Base-by-base conservation (phyloP, 2,797 vertebrate genomes). In the Brotula barbata region DNA sequence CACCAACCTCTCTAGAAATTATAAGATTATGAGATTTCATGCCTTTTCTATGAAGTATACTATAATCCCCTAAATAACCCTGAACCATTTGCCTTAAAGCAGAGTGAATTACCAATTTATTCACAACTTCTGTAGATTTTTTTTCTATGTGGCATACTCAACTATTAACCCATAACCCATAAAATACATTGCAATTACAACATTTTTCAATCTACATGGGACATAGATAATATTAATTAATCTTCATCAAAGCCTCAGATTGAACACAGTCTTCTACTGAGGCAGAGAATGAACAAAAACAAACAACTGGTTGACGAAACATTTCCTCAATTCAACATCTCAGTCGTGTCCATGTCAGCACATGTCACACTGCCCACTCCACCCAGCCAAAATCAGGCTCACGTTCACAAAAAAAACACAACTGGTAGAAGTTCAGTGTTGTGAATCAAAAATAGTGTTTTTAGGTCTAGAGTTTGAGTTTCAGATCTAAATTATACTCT, bases 271-370 rank as follows among this genome's bases (percentile, higher is more conserved):
- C 43, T 11, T 31, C 12, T 28, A 11, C 16, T 43, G 14, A 7
- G 36, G 8, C 51, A 53, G 40, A 25, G 6, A 28, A 54, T 25
- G n/a, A 39, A 39, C 16, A 37, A 4, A 20, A 11, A 37, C n/a
- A n/a, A n/a, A n/a, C n/a, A n/a, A n/a, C n/a, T n/a, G n/a, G n/a
- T 16, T 5, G 2, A 9, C 12, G 10, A 28, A 16, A 58, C 11
- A 39, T 40, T 63, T 69, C 58, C 55, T 68, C 44, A 15, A 4
- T 62, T 60, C 34, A 40, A 59, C 25, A 11, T 13, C 17, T 77
- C 65, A 77, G 75, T 76, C 55, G 54, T 58, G 31, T 49, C 46
- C 72, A 72, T 28, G 61, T 71, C 65, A 77, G 53, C 37, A 62
- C 50, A 68, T 59, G 61, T 64, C 50, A 25, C 12, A 3, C 22